These are phyloP conservation scores for Zenarchopterus dispar DNA, from an alignment of 2,797 vertebrate genomes.

Conservation along the genomic window DNA sequence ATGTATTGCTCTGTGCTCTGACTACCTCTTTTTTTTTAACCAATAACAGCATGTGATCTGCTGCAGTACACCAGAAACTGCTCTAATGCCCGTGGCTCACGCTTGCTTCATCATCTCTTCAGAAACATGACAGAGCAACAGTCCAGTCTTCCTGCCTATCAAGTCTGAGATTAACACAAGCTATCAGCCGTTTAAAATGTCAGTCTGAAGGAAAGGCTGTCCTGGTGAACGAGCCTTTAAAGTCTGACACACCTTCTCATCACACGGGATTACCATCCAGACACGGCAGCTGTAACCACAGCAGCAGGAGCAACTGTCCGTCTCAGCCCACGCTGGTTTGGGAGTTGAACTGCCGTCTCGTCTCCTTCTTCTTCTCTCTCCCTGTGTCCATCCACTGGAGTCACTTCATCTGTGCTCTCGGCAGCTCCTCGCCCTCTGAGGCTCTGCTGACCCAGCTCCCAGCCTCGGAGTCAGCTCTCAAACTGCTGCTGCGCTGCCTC, in stretches of 20 bases:
- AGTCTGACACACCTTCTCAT: constrained; percentile 58
- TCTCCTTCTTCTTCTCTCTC: constrained; percentile 13
- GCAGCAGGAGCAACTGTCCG: constrained; percentile 36
- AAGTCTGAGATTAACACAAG: constrained; percentile 31
- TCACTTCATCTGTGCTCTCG: constrained; percentile 53
- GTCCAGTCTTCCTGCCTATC: not conserved
- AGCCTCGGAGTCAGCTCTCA: constrained; percentile 47
- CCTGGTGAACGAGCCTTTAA: constrained; percentile 17
- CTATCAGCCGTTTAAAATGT: constrained; percentile 7
- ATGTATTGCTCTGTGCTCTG: constrained; percentile 15
- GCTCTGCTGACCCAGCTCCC: constrained; percentile 51
- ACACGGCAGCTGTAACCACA: constrained; percentile 46
- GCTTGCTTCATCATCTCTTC: constrained; percentile 29
- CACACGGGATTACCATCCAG: constrained; percentile 45
- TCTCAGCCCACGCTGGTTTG: constrained; percentile 45
- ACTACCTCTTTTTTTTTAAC: constrained; percentile 74
- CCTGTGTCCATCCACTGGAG: constrained; percentile 62
- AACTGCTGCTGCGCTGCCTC: constrained; percentile 46
- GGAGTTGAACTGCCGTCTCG: constrained; percentile 47
- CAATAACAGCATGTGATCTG: constrained; percentile 68
- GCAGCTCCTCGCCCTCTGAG: constrained; percentile 43
- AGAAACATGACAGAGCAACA: constrained; percentile 17
- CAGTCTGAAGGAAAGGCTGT: constrained; percentile 17
- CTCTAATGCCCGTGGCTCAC: constrained; percentile 40
- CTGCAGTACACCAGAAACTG: constrained; percentile 37